Percentiles rank a stretch among this genome's conserved stretches.
Evolutionary conservation across 2,113 vertebrate genomes (phyloP).

Genomic region (Narcine bancroftii): DNA sequence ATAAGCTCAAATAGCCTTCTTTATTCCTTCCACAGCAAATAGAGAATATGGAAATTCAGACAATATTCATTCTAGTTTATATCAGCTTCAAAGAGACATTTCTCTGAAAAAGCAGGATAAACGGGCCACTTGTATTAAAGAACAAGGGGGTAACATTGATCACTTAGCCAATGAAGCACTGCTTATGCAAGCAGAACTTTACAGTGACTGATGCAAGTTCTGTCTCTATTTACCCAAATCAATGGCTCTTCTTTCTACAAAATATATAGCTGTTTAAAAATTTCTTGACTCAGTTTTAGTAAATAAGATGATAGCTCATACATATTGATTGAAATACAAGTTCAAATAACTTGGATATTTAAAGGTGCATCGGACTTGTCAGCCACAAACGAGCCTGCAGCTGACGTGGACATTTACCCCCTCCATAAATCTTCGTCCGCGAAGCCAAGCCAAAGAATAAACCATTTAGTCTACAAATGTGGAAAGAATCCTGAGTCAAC

Average conservation of each 20-base stretch:
- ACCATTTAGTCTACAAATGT: neutral
- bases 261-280: neutral
- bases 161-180: neutral
- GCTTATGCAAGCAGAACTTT: neutral
- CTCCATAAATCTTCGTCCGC: too few species aligned
- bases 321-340: neutral
- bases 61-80: neutral
- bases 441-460: neutral
- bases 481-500: neutral
- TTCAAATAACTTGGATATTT: neutral
- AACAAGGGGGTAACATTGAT: neutral
- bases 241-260: neutral
- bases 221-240: neutral
- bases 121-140: neutral
- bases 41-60: too few species aligned
- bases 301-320: neutral
- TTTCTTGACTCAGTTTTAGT: neutral
- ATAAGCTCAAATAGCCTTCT: too few species aligned
- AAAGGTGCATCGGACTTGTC: too few species aligned
- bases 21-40: too few species aligned
- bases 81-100: neutral
- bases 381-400: too few species aligned
- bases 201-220: neutral
- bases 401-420: too few species aligned
- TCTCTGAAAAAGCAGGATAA: neutral